These are phyloP conservation scores for Quadriops clusia DNA, from an alignment of 2,888 invertebrate genomes.

Conservation along the genomic window DNA sequence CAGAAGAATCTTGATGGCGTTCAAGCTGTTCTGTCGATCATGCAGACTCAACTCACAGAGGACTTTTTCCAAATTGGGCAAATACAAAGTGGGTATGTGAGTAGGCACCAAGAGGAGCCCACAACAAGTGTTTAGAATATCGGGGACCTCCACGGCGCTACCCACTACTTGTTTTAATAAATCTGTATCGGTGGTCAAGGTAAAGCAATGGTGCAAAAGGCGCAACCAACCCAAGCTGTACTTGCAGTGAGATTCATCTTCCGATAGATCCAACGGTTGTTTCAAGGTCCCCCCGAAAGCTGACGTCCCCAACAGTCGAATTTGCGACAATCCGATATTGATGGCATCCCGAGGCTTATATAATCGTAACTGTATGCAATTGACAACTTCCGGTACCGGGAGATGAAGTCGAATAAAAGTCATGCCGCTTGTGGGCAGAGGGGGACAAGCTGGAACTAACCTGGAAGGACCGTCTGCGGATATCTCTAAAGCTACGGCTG, in stretches of 20 bases:
- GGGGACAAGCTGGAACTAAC: slow-evolving; percentile 72
- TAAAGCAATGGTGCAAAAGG: slow-evolving; percentile 68
- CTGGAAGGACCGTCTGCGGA: slow-evolving; percentile 68
- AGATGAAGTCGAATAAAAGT: slow-evolving; percentile 76
- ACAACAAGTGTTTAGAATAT: slow-evolving; percentile 58
- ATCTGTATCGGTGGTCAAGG: slow-evolving; percentile 36
- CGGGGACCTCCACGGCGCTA: slow-evolving; percentile 53
- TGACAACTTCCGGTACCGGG: slow-evolving; percentile 74
- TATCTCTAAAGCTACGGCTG: slow-evolving; percentile 74
- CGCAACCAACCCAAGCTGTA: slow-evolving; percentile 72
- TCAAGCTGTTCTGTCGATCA: slow-evolving; percentile 47
- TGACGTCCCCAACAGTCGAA: slow-evolving; percentile 72
- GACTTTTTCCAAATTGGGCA: slow-evolving; percentile 54
- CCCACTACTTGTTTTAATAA: slow-evolving; percentile 41
- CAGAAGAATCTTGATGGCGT: slow-evolving; percentile 45
- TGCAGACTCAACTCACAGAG: slow-evolving; percentile 57
- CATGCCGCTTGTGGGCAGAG: slow-evolving; percentile 76
- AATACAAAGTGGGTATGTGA: slow-evolving; percentile 47
- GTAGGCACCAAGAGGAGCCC: slow-evolving; percentile 60
- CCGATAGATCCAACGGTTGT: slow-evolving; percentile 33
- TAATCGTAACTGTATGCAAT: slow-evolving; percentile 58
- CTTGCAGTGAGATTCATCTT: slow-evolving; percentile 44
- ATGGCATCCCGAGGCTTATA: slow-evolving; percentile 83
- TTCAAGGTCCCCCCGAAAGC: slow-evolving; percentile 56
- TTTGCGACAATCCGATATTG: slow-evolving; percentile 80